A percentile compares a stretch with the other conserved stretches of the same genome.
Evolutionary conservation across 2,113 vertebrate genomes (phyloP).

Genomic region (Gnathonemus echidnorhynchus): DNA sequence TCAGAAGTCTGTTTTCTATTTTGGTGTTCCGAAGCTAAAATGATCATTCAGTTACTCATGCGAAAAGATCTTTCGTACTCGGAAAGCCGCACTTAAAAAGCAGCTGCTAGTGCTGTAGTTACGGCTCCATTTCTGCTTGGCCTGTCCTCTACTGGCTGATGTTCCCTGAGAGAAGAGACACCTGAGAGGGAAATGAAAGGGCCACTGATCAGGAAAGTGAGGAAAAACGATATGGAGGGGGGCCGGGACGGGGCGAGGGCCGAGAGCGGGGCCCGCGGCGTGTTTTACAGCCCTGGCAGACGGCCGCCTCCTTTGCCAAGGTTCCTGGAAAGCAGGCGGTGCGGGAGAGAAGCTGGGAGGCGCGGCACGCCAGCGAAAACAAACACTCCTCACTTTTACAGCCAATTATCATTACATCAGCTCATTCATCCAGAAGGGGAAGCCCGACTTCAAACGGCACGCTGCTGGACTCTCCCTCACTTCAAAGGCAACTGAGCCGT

Average conservation of each 20-base stretch:
- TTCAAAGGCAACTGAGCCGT: not conserved
- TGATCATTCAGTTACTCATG: not conserved
- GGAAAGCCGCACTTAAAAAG: not conserved
- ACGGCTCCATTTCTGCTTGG: not conserved
- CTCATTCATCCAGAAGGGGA: not conserved
- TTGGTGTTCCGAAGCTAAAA: not conserved
- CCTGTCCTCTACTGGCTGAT: not conserved
- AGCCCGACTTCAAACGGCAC: not conserved
- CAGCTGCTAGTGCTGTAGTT: not conserved
- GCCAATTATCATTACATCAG: slow-evolving; percentile 17
- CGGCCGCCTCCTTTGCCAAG: slow-evolving; percentile 53
- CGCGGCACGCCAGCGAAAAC: slow-evolving; percentile 30
- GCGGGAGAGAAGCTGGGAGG: not conserved
- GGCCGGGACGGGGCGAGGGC: not conserved
- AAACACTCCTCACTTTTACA: slow-evolving; percentile 23
- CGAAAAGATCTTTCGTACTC: not conserved
- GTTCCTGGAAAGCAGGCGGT: slow-evolving; percentile 70
- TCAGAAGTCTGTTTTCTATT: not conserved
- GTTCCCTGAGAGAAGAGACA: not conserved
- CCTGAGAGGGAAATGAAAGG: not conserved
- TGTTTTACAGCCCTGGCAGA: slow-evolving; percentile 60
- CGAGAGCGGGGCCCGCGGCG: slow-evolving; percentile 21
- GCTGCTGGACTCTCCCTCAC: not conserved
- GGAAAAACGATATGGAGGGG: not conserved
- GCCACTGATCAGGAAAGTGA: not conserved